A percentile compares a stretch with the other conserved stretches of the same genome.
These are phyloP conservation scores for Pangasius mekongensis DNA, from an alignment of 2,797 vertebrate genomes.

Conservation along the genomic window DNA sequence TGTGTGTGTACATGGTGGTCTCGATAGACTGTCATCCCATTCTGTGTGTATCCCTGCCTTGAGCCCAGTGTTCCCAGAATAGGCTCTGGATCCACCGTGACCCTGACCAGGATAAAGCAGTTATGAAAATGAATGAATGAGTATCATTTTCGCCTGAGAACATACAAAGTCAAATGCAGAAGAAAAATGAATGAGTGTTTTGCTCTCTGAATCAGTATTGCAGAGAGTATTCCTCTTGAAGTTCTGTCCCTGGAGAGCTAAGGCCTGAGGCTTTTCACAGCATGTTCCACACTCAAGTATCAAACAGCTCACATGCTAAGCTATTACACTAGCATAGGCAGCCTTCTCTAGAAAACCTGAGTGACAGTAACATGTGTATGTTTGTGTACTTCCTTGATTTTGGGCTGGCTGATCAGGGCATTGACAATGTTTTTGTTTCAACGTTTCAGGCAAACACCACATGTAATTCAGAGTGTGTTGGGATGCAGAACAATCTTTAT, in stretches of 20 bases:
- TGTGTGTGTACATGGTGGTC: neutral
- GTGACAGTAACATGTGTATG: conserved; percentile 7
- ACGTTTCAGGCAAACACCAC: neutral
- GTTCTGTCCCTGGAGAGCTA: conserved; percentile 30
- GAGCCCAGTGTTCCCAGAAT: conserved; percentile 2
- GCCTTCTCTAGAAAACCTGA: conserved; percentile 15
- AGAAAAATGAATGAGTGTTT: conserved; percentile 21
- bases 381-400: conserved; percentile 20
- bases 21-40: neutral
- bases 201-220: conserved; percentile 14
- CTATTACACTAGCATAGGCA: conserved; percentile 26
- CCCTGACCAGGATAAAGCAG: conserved; percentile 22
- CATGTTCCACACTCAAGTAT: conserved; percentile 32
- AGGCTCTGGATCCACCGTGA: neutral
- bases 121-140: conserved; percentile 15
- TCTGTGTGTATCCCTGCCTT: conserved; percentile 11
- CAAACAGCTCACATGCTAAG: conserved; percentile 28
- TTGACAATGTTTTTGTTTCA: neutral
- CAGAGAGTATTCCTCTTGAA: conserved; percentile 36
- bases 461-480: neutral
- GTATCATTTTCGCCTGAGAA: conserved; percentile 6
- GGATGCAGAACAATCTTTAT: neutral
- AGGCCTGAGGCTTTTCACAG: conserved; percentile 47
- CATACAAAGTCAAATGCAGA: conserved; percentile 12
- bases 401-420: neutral